Conservation (phyloP, 2,888 invertebrate genomes). For the Mesorhabditis spiculigera region DNA sequence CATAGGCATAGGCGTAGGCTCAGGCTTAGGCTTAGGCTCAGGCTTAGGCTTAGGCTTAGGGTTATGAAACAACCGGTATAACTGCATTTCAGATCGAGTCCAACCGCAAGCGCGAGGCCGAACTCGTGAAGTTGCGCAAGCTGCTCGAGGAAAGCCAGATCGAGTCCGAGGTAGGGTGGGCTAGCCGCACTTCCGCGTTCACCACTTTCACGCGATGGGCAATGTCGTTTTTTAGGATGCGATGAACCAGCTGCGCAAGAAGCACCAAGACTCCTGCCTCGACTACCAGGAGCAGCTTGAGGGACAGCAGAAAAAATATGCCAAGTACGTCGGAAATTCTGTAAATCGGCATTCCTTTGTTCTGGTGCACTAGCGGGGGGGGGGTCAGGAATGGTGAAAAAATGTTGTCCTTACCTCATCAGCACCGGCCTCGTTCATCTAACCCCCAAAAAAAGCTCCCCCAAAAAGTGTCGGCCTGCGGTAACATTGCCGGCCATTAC, state of each 20-base stretch:
- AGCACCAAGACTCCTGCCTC: constrained; percentile 92
- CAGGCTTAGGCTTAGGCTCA: too few species aligned
- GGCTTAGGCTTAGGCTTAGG: background rate
- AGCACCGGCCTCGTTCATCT: too few species aligned
- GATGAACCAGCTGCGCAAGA: constrained; percentile 89
- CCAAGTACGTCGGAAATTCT: constrained; percentile 62
- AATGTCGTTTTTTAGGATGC: constrained; percentile 71
- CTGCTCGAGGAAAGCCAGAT: constrained; percentile 96
- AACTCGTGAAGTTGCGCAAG: constrained; percentile 92
- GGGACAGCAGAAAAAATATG: constrained; percentile 86
- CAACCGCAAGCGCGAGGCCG: constrained; percentile 95
- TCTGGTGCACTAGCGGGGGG: too few species aligned
- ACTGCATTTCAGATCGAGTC: constrained; percentile 80
- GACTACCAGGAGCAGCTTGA: constrained; percentile 99
- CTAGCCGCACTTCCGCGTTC: background rate
- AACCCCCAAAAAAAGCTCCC: too few species aligned
- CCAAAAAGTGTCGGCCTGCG: too few species aligned
- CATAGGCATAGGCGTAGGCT: too few species aligned
- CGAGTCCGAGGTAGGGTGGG: constrained; percentile 64
- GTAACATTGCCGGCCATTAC: too few species aligned
- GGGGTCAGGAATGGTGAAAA: too few species aligned
- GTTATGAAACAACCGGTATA: background rate
- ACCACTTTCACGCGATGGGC: constrained; percentile 66
- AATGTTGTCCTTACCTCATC: too few species aligned
- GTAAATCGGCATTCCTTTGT: too few species aligned